Conservation (phyloP, 1,140 invertebrate species). For the Nephila pilipes region DNA sequence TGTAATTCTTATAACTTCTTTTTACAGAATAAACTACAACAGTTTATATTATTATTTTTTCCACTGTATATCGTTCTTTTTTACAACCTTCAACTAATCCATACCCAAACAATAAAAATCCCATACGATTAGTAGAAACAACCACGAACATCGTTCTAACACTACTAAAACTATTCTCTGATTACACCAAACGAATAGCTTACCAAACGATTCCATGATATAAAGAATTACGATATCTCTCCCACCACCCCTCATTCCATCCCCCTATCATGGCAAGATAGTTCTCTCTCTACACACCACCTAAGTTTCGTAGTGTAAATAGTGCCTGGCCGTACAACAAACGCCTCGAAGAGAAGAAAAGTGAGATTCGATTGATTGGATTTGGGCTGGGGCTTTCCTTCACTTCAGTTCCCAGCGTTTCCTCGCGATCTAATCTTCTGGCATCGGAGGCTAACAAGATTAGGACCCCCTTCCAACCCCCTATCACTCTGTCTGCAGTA, state of each 20-base stretch:
- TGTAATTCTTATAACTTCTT: no score
- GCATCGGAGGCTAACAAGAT: conserved; percentile 65
- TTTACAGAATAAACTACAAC: no score
- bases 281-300: neutral
- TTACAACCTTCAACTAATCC: no score
- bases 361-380: conserved; percentile 53
- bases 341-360: conserved; percentile 26
- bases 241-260: neutral
- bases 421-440: conserved; percentile 51
- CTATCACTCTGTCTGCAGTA: neutral
- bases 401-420: conserved; percentile 39
- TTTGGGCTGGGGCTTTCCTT: neutral
- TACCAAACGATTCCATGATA: neutral
- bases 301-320: conserved; percentile 42
- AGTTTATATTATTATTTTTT: no score
- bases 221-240: conserved; percentile 23
- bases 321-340: neutral
- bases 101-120: no score
- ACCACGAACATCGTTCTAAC: neutral
- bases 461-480: neutral
- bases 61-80: no score
- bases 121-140: no score
- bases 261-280: conserved; percentile 3
- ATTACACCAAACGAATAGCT: neutral
- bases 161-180: neutral